Conservation (phyloP, 2,888 invertebrate species). For the Phyto melanocephala region DNA sequence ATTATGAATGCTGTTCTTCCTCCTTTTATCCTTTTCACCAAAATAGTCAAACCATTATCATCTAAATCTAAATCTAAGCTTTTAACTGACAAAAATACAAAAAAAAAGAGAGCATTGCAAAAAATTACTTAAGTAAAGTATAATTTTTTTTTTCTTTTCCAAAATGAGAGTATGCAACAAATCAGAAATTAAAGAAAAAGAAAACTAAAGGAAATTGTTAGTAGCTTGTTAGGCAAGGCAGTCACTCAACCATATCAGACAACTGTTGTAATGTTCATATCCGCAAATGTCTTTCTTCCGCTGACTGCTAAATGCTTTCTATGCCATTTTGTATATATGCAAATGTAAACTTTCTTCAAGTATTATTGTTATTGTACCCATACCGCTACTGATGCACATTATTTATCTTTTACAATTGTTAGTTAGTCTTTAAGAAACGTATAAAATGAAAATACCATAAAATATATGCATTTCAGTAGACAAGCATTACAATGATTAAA, state of each 20-base stretch:
- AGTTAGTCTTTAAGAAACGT: conserved; percentile 40
- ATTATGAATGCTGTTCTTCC: not conserved
- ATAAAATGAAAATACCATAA: not conserved
- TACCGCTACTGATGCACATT: conserved; percentile 12
- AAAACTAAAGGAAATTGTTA: conserved; percentile 35
- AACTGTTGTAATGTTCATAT: conserved; percentile 45
- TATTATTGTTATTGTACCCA: not conserved
- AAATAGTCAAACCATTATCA: conserved; percentile 2
- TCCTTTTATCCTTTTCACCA: not conserved
- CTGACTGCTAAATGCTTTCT: not conserved
- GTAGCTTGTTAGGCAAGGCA: conserved; percentile 35
- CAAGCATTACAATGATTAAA: conserved; percentile 28
- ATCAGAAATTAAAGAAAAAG: not conserved
- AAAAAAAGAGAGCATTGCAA: not conserved
- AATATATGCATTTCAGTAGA: conserved; percentile 1
- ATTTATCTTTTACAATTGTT: conserved; percentile 23
- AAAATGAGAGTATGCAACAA: not conserved
- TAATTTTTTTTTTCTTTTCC: not conserved
- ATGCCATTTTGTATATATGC: not conserved
- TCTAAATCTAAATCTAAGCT: conserved; percentile 28
- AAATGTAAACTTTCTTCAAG: not conserved
- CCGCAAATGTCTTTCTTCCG: conserved; percentile 23
- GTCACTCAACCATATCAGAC: conserved; percentile 44
- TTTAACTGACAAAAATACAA: not conserved
- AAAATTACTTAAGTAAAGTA: not conserved